A percentile compares a stretch with the other conserved stretches of the same genome.
Conservation (phyloP, 2,797 vertebrate genomes). For the Thunnus albacares region DNA sequence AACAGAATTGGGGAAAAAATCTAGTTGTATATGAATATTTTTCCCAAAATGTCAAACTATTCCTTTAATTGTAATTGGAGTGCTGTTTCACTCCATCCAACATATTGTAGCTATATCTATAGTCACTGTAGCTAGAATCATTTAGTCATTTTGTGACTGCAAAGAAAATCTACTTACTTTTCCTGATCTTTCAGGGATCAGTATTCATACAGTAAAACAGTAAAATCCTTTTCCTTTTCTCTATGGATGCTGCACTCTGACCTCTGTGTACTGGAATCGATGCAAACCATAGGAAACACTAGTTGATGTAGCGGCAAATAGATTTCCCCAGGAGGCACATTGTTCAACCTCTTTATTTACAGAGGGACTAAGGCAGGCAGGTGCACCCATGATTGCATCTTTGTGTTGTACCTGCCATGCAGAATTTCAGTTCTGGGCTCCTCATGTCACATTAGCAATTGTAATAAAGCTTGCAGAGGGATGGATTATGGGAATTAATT, state of each 20-base stretch:
- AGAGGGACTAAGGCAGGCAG: slow-evolving; percentile 47
- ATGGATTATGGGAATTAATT: slow-evolving; percentile 2
- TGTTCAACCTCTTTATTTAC: slow-evolving; percentile 44
- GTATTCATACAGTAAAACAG: background rate
- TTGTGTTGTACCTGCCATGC: slow-evolving; percentile 49
- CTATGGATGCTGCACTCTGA: slow-evolving; percentile 10
- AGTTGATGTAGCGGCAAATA: slow-evolving; percentile 20
- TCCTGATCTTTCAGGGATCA: background rate
- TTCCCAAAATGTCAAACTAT: too few species aligned
- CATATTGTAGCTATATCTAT: background rate
- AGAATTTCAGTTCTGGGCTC: slow-evolving; percentile 52
- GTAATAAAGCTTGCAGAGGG: slow-evolving; percentile 32
- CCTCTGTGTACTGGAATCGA: slow-evolving; percentile 3
- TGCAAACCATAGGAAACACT: slow-evolving; percentile 23
- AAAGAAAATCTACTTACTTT: background rate
- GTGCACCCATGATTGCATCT: slow-evolving; percentile 60
- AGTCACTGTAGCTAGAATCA: background rate
- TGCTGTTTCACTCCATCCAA: background rate
- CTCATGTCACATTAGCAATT: slow-evolving; percentile 42
- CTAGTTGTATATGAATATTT: too few species aligned
- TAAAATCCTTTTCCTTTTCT: slow-evolving; percentile 11
- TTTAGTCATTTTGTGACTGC: too few species aligned
- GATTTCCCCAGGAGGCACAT: slow-evolving; percentile 19
- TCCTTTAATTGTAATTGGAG: background rate
- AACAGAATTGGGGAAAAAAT: too few species aligned